These are phyloP conservation scores for Orchesellides sinensis DNA, from an alignment of 2,888 invertebrate genomes.

Conservation along the genomic window DNA sequence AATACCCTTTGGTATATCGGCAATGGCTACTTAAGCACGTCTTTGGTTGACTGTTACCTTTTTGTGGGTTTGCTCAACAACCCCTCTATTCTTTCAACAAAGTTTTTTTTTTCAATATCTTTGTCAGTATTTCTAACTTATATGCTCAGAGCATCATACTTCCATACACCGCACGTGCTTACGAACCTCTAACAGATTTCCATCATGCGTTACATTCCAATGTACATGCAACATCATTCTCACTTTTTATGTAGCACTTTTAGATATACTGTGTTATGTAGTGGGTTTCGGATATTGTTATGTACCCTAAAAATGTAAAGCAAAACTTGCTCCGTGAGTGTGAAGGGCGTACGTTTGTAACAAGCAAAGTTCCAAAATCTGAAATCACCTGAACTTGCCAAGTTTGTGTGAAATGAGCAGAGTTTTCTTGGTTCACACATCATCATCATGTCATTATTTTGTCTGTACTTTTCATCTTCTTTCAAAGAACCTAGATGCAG, in stretches of 20 bases:
- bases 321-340: neutral
- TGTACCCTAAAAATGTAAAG: neutral
- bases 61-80: neutral
- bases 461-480: neutral
- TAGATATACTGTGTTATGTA: too few species aligned
- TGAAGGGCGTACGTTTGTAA: neutral
- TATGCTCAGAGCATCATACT: neutral
- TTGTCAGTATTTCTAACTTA: neutral
- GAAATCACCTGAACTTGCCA: slow-evolving; percentile 8
- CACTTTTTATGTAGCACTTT: too few species aligned
- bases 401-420: slow-evolving; percentile 30
- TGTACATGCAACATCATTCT: too few species aligned
- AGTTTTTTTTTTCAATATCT: neutral
- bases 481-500: too few species aligned
- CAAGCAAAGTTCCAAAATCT: neutral
- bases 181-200: too few species aligned
- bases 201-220: too few species aligned
- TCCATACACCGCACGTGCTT: neutral
- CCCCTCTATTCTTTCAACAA: neutral
- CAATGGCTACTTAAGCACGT: slow-evolving; percentile 41
- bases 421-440: slow-evolving; percentile 16
- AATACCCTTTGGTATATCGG: too few species aligned
- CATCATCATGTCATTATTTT: slow-evolving; percentile 3
- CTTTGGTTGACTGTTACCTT: slow-evolving; percentile 18
- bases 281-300: neutral